Base-by-base conservation (phyloP, 2,888 invertebrate genomes). In the Zaprionus obscuricornis region DNA sequence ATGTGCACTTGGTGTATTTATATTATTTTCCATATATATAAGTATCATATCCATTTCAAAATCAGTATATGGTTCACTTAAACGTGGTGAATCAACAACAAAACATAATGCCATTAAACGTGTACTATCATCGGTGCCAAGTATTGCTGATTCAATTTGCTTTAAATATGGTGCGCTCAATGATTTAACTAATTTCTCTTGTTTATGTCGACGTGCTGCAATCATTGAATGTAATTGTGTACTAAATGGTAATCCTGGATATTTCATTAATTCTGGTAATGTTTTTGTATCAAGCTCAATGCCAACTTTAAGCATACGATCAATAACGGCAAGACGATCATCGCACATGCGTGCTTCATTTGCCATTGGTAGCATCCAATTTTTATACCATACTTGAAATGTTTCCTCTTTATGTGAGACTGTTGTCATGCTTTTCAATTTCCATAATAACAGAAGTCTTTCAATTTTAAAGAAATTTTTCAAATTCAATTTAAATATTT, bases 11-110 rank as follows among this genome's bases (percentile, higher is more conserved):
- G 94, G 94, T 47, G 92, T 92, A 68, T 93, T 93, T 40, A 94
- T 91, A 90, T 96, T 96, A 86, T 93, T 93, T 11, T 90, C 89
- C 24, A 96, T 85, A 89, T 93, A 96, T 24, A 89, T 88, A 6
- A 92, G 87, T 16, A 96, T 89, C 10, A 94, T 91, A 1, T 92
- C 87, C 24, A 96, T 91, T 84, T 97, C 96, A 31, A 90, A 90
- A 0, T 85, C 52, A 0, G 91, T 87, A 66, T 95, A 92, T 7
- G 90, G 70, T 85, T 96, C 95, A 1, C 96, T 95, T 1, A 93
- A 93, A 87, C 94, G 95, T 43, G 93, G 93, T 0, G 93, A 94
- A 79, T 96, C 95, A 43, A 95, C 93, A 22, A 97, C 88, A 13
- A 96, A 89, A 0, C 93, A 92, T 42, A 96, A 91, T 0, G 94